A percentile compares a stretch with the other conserved stretches of the same genome.
Conservation (phyloP, 2,888 invertebrate species). For the Hydrotaea cyrtoneurina region DNA sequence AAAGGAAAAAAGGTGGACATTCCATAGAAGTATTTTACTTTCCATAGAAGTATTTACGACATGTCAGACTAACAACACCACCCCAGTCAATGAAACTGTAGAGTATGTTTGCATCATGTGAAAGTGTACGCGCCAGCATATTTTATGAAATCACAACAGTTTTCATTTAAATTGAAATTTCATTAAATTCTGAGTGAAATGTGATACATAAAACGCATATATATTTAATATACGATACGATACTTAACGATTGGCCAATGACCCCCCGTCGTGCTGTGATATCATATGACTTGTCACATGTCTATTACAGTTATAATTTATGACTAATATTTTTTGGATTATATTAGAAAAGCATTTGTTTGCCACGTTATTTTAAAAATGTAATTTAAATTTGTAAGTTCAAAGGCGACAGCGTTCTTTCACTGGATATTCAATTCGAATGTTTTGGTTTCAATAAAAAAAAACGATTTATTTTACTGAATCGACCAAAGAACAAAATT, state of each 20-base stretch:
- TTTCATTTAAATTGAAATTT: not conserved
- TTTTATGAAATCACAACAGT: not conserved
- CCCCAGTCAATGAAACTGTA: not conserved
- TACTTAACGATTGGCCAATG: not conserved
- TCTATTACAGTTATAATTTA: not conserved
- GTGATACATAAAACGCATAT: conserved; percentile 1
- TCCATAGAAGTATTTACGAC: no score
- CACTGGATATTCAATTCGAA: no score
- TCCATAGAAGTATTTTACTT: not conserved
- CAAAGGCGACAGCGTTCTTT: no score
- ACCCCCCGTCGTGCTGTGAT: not conserved
- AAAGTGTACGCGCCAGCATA: not conserved
- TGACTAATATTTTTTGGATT: conserved; percentile 12
- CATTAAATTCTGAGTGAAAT: conserved; percentile 8
- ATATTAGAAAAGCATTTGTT: no score
- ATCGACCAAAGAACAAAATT: no score
- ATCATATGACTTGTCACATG: not conserved
- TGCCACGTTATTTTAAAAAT: no score
- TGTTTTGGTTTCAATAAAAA: no score
- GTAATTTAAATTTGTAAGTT: no score
- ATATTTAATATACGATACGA: not conserved
- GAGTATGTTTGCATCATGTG: not conserved
- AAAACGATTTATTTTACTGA: no score
- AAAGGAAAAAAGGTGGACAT: not conserved
- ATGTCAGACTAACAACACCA: no score